Conservation (phyloP, 2,797 vertebrate genomes). For the Threskiornis aethiopicus region DNA sequence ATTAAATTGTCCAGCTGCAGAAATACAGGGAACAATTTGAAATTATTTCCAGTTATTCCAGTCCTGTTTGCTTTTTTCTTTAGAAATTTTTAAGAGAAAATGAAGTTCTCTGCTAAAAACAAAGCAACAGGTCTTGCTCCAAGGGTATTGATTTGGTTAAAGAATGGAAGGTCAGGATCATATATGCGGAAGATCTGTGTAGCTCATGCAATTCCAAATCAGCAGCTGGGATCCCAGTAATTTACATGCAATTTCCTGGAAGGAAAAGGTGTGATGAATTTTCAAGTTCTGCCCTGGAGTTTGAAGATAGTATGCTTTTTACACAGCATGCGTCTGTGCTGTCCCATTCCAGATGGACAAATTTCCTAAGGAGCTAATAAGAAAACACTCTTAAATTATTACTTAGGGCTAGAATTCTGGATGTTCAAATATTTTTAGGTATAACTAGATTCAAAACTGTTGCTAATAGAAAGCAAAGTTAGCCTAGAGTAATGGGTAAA, state of each 20-base stretch:
- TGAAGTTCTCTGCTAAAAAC: background rate
- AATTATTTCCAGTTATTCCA: background rate
- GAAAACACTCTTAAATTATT: background rate
- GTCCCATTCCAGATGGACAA: background rate
- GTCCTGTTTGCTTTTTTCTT: background rate
- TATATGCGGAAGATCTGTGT: background rate
- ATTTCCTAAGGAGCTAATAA: background rate
- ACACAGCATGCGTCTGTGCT: background rate
- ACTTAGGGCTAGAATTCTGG: background rate
- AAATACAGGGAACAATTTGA: background rate
- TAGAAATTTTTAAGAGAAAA: background rate
- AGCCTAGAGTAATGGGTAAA: background rate
- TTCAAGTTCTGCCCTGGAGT: background rate
- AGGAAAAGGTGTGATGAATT: background rate
- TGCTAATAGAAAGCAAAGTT: background rate
- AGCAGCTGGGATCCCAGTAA: background rate
- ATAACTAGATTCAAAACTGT: background rate
- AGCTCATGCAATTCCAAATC: background rate
- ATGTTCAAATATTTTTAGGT: background rate
- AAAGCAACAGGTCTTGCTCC: background rate
- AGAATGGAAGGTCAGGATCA: background rate
- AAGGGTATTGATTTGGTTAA: background rate
- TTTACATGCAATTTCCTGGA: background rate
- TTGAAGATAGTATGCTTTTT: background rate
- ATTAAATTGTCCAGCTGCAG: background rate